Base-by-base conservation (phyloP, 1,140 invertebrate genomes). In the Idris sp. region DNA sequence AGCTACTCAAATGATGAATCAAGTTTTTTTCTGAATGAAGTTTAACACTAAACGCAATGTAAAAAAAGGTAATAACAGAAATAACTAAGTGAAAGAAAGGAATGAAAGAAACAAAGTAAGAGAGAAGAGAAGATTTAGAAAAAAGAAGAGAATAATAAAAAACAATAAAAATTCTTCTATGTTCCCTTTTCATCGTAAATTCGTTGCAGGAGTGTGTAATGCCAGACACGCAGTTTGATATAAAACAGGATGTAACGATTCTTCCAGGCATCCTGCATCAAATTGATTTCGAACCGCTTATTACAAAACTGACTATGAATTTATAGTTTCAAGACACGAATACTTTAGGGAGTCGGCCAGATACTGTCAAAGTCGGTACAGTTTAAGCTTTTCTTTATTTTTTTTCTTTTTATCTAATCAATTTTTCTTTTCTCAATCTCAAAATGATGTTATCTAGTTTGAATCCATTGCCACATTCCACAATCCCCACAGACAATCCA, bases 301-400 rank as follows among this genome's bases (percentile, higher is more conserved):
- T 65, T 65, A 43, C 38, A 64, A n/a, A 72, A 46, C 36, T 41
- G 68, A 64, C 71, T 59, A 72, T 53, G 67, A 79, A 61, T 67
- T 76, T 67, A 65, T 69, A 54, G 54, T 56, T 56, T 54, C 48
- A 69, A 64, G 61, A 74, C 68, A 74, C 77, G 77, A 82, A 83
- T 85, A 87, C 82, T 79, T 87, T 83, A 87, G 86, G 86, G 86
- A 87, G 84, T 86, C 85, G 86, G 86, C 86, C 86, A 87, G 82
- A 86, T 85, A 83, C 46, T 51, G 31, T 56, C 13, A 67, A 54
- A 40, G 44, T 43, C 51, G 7, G 41, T 28, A 40, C 6, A n/a
- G 16, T 49, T 54, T 53, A 61, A n/a, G n/a, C n/a, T n/a, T n/a
- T n/a, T n/a, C n/a, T n/a, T n/a, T n/a, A n/a, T n/a, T n/a, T n/a